Evolutionary conservation across 2,113 vertebrate genomes (phyloP).

Genomic region (Todiramphus saurophagus): DNA sequence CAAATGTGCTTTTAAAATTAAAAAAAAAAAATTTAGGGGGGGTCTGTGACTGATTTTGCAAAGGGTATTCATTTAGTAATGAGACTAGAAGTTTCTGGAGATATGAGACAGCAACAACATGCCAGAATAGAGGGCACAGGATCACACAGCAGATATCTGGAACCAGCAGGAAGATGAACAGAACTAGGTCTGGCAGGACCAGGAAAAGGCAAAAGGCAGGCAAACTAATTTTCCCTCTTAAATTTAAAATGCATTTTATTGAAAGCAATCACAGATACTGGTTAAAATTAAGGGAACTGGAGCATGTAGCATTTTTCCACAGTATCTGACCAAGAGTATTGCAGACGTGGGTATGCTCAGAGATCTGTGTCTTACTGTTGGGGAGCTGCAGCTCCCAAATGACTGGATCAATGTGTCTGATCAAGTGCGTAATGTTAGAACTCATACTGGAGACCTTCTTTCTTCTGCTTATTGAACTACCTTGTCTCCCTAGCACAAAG

Average conservation of each 20-base stretch:
- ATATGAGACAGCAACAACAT: accelerated
- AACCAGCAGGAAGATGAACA: not conserved
- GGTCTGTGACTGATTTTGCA: not conserved
- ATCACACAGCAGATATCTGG: not conserved
- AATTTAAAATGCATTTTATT: not conserved
- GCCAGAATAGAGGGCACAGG: not conserved
- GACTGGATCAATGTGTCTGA: not conserved
- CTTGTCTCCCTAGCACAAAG: not conserved
- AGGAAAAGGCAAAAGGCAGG: not conserved
- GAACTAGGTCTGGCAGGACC: not conserved
- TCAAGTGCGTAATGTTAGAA: not conserved
- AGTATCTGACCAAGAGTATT: not conserved
- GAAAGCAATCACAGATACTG: not conserved
- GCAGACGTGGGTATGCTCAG: not conserved
- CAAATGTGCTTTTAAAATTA: not conserved
- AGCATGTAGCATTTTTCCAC: not conserved
- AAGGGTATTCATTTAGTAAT: not conserved
- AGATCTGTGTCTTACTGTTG: not conserved
- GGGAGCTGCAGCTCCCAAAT: not conserved
- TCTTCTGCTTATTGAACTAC: not conserved
- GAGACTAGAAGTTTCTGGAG: not conserved
- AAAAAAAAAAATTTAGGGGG: not conserved
- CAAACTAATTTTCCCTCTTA: not conserved
- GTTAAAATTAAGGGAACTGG: not conserved
- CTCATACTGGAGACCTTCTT: accelerated